Evolutionary conservation across 2,113 vertebrate species (phyloP).

Genomic region (Cyprinodon brontotheroides): DNA sequence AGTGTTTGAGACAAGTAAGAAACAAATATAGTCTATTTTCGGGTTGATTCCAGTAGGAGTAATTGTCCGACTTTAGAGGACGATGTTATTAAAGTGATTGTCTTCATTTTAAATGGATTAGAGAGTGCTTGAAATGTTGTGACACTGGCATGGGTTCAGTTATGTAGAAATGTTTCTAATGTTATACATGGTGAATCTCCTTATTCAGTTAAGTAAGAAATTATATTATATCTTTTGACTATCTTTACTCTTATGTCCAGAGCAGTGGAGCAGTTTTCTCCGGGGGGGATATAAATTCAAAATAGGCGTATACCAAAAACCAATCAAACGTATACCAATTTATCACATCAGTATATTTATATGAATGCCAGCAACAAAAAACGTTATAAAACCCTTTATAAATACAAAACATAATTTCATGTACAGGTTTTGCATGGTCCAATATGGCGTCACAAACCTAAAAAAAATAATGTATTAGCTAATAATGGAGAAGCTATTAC

Average conservation of each 20-base stretch:
- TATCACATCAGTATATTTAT: too few relatives aligned
- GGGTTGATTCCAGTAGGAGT: slow-evolving; percentile 52
- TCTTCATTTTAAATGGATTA: slow-evolving; percentile 17
- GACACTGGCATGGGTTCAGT: background rate
- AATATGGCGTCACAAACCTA: too few relatives aligned
- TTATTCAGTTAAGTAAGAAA: slow-evolving; percentile 12
- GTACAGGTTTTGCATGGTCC: too few relatives aligned
- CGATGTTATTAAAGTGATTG: slow-evolving; percentile 29
- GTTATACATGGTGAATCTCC: slow-evolving; percentile 14
- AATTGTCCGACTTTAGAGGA: slow-evolving; percentile 51
- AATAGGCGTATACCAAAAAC: too few relatives aligned
- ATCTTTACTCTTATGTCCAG: slow-evolving; percentile 16
- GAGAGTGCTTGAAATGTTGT: slow-evolving; percentile 5
- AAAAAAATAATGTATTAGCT: too few relatives aligned
- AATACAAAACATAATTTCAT: too few relatives aligned
- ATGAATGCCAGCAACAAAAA: too few relatives aligned
- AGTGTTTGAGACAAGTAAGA: slow-evolving; percentile 33
- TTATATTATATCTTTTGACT: slow-evolving; percentile 12
- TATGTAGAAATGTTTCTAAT: slow-evolving; percentile 18
- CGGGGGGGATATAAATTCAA: too few relatives aligned
- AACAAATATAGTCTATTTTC: slow-evolving; percentile 43
- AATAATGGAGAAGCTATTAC: too few relatives aligned
- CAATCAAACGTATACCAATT: too few relatives aligned
- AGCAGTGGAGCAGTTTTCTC: background rate
- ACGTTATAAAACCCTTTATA: too few relatives aligned